A percentile compares a stretch with the other conserved stretches of the same genome.
These are phyloP conservation scores for honey bee (Apis mellifera) DNA, from an alignment of 1,140 invertebrate genomes.

Conservation along the genomic window DNA sequence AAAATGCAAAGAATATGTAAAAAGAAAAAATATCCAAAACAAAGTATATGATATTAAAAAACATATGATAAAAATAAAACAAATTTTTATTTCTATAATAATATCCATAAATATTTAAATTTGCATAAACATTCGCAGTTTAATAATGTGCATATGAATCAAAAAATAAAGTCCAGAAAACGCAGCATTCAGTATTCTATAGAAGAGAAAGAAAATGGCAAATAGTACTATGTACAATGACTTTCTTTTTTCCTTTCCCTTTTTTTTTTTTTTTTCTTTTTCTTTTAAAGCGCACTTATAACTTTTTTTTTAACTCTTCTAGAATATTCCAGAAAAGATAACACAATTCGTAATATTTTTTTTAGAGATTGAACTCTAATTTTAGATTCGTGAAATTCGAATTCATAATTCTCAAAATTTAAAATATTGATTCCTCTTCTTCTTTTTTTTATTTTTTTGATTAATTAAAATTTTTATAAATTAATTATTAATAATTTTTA, in stretches of 20 bases:
- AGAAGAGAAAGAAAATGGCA: constrained; percentile 7
- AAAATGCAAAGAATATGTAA: too few species aligned
- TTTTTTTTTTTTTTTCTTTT: too few species aligned
- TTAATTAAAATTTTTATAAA: not conserved
- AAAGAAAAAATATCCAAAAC: too few species aligned
- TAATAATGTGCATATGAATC: not conserved
- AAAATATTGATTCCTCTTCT: not conserved
- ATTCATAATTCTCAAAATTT: too few species aligned
- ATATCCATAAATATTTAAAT: too few species aligned
- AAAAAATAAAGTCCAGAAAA: not conserved
- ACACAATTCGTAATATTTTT: not conserved
- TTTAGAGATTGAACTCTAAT: not conserved
- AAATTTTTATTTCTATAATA: too few species aligned
- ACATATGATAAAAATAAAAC: too few species aligned
- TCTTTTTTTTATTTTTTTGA: too few species aligned
- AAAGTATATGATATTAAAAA: too few species aligned
- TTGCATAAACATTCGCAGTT: too few species aligned
- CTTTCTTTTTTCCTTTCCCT: not conserved
- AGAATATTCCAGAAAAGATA: not conserved
- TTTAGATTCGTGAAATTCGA: too few species aligned
- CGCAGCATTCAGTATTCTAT: constrained; percentile 1
- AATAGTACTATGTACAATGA: constrained; percentile 53
- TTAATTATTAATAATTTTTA: not conserved
- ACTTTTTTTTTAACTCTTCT: not conserved
- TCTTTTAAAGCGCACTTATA: too few species aligned